Percentiles rank a stretch among this genome's conserved stretches.
Evolutionary conservation across 2,113 vertebrate genomes (phyloP).

Genomic region (Xenus cinereus): DNA sequence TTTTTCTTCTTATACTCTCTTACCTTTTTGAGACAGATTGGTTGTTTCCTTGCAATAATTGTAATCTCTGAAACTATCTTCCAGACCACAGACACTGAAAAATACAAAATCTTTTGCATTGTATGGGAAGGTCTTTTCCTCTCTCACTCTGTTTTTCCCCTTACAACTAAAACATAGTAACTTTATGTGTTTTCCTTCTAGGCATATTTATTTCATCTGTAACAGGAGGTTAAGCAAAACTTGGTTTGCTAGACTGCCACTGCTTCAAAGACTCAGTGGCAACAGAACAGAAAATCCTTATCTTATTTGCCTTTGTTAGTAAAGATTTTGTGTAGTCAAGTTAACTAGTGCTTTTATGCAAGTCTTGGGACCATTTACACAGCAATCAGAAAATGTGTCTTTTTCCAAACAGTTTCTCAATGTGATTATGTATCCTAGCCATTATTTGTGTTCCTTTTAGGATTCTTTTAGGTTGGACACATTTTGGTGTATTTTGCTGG

Average conservation of each 20-base stretch:
- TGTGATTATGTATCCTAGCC: neutral
- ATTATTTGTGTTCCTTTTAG: neutral
- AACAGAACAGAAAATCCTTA: constrained; percentile 40
- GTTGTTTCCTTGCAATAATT: neutral
- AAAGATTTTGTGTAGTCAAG: neutral
- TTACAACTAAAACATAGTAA: neutral
- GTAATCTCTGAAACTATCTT: neutral
- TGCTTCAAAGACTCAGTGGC: constrained; percentile 2
- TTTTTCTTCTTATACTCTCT: neutral
- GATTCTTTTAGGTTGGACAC: neutral
- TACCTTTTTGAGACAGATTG: neutral
- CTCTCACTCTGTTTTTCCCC: neutral
- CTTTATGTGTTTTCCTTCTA: neutral
- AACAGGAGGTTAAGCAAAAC: neutral
- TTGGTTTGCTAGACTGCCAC: neutral
- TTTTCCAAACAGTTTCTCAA: constrained; percentile 29
- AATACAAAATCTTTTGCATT: neutral
- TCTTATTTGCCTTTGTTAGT: constrained; percentile 34
- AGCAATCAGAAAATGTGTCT: neutral
- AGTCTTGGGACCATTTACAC: constrained; percentile 4
- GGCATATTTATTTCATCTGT: neutral
- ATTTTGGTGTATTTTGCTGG: neutral
- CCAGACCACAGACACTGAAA: neutral
- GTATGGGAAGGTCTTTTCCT: neutral
- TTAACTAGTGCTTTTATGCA: constrained; percentile 5